Evolutionary conservation across 1,140 invertebrate genomes (phyloP), one percentile per base, ranked within the genome.

Genomic region (Lordiphosa collinella): DNA sequence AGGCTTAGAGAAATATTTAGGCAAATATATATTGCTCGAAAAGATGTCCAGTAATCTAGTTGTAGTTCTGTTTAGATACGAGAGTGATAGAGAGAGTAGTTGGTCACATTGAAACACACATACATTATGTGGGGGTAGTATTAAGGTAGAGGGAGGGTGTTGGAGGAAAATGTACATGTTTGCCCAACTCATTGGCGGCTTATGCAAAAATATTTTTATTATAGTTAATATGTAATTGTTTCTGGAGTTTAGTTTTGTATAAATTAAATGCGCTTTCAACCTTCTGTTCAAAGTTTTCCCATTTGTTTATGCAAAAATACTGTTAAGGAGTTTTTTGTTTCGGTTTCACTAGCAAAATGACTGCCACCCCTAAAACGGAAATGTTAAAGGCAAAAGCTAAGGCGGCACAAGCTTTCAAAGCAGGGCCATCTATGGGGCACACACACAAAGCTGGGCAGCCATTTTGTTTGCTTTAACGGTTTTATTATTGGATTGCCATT

Each of bases 1-100:
- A 75, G 66, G 76, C 66, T 61, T 76, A 61, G 59, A 52, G 70
- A 82, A 74, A 79, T 64, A 57, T 55, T 51, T 72, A 78, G 68
- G 78, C 79, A 78, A 84, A 85, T 73, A 84, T 76, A 78, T 76
- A 73, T 85, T 84, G 68, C 73, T 85, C 72, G 60, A 82, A 82
- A 82, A 69, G 55, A 60, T 50, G 48, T 76, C 53, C 53, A 68
- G 57, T 72, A 59, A 37, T 63, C 52, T 56, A 70, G 38, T 49
- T 37, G 36, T 65, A 41, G 43, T 47, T 18, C 53, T 58, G 44
- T 57, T 43, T 55, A 65, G 46, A 52, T 59, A 79, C 37, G 11
- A 36, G 40, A 48, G 46, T 37, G 53, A 40, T 48, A 18, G 41
- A 11, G 35, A 35, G 57, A 54, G 71, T 61, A 64, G 50, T 82